Base-by-base conservation (phyloP, 2,888 invertebrate species). In the Myopa tessellatipennis region DNA sequence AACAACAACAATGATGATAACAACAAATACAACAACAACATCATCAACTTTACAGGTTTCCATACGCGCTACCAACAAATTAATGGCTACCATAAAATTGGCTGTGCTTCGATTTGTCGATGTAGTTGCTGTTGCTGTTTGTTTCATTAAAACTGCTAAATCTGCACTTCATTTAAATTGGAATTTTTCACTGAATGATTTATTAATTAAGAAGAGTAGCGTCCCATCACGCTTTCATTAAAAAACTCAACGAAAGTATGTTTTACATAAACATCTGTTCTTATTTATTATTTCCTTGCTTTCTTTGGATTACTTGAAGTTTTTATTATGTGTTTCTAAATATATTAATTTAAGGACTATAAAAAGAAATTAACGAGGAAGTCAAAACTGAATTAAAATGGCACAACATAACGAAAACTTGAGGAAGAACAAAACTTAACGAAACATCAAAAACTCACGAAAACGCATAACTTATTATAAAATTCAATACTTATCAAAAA, bases 41-140 rank as follows among this genome's bases (percentile, higher is more conserved):
- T 1, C 26, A 26, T 26, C 14, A 67, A 67, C 36, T 38, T 63
- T 16, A 55, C 16, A 14, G 55, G 5, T 55, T 55, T 55, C 14
- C 10, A n/a, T 1, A n/a, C 55, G 3, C 55, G 8, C 50, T 14
- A 70, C 16, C 26, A 55, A 52, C 70, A 70, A 55, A 70, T 36
- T 70, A 55, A 70, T 70, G 45, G 36, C 55, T 6, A n/a, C 40
- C 55, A 67, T n/a, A 38, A 70, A 70, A 70, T 58, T 70, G 55
- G 55, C 70, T 5, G 18, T 70, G 18, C 50, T 69, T 52, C 26
- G 50, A 69, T n/a, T 69, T 50, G 50, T 50, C 45, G 26, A 50
- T 26, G 45, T 26, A 1, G 34, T 34, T 34, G 34, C 3, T 55
- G 55, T 55, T 14, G 8, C 3, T 50, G 50, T 50, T 50, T 50